Conservation (phyloP, 2,888 invertebrate genomes). For the Myopa testacea region DNA sequence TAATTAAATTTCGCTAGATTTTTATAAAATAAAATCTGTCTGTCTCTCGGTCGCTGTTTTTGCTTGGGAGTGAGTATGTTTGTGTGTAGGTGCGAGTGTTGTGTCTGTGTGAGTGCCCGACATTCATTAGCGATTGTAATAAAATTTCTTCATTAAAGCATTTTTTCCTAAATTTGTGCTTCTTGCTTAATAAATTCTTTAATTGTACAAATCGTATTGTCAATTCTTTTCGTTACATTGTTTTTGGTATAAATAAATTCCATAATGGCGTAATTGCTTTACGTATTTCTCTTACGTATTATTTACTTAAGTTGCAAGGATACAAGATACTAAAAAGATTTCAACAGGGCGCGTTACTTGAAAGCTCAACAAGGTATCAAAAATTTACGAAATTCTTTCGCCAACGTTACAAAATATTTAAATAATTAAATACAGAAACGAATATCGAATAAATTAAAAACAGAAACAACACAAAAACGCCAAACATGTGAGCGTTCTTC, state of each 20-base stretch:
- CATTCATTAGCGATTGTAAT: not conserved
- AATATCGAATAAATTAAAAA: not conserved
- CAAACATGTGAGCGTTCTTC: not conserved
- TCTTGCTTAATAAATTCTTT: constrained; percentile 11
- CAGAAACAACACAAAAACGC: not conserved
- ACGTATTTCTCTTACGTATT: not conserved
- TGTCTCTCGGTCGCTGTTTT: not conserved
- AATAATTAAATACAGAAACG: not conserved
- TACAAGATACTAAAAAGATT: no score
- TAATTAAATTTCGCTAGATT: no score
- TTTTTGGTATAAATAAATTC: constrained; percentile 41
- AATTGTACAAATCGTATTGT: constrained; percentile 34
- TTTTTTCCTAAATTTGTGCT: constrained; percentile 5
- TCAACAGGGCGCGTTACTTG: no score
- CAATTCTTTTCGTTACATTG: constrained; percentile 38
- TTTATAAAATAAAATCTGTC: no score
- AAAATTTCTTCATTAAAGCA: not conserved
- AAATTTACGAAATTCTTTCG: not conserved
- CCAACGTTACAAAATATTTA: not conserved
- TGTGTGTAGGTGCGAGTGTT: no score
- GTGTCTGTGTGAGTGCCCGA: not conserved
- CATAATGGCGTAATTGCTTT: constrained; percentile 22
- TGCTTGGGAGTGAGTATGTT: not conserved
- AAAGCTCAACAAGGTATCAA: not conserved
- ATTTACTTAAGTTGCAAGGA: not conserved